phyloP scores from a whole-genome alignment of 2,797 vertebrate species.

The Hipposideros larvatus region DNA sequence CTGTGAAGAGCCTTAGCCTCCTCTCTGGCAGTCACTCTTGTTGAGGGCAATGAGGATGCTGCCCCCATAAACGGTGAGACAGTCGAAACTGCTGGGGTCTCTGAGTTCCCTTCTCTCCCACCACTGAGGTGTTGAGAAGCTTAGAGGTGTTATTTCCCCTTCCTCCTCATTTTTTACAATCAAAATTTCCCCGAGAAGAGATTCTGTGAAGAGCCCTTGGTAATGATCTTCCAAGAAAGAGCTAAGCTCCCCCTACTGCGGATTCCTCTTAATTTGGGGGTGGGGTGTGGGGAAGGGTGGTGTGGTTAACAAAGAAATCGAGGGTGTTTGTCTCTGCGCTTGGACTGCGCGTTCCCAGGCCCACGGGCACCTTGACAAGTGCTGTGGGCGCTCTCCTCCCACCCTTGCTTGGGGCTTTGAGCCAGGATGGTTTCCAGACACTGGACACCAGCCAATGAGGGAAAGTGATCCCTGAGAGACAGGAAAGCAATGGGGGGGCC shows the following conservation, averaged over 20 bases:
- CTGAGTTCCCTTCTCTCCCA: neutral
- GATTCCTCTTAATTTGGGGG: neutral
- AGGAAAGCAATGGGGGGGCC: neutral
- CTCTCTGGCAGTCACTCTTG: neutral
- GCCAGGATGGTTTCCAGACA: neutral
- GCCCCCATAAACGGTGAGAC: neutral
- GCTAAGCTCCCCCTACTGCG: too few species aligned
- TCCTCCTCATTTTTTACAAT: neutral
- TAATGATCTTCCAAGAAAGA: neutral
- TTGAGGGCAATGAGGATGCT: neutral
- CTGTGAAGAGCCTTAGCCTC: rapidly evolving
- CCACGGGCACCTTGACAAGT: neutral
- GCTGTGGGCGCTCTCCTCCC: too few species aligned
- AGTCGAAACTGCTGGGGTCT: neutral
- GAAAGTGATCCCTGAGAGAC: too few species aligned
- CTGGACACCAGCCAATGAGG: neutral
- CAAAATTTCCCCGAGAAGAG: neutral
- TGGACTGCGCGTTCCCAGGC: neutral
- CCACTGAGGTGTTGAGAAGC: too few species aligned
- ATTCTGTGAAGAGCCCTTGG: neutral
- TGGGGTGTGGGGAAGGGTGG: neutral
- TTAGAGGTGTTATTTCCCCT: neutral
- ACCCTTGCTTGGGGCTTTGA: too few species aligned
- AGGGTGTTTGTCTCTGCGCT: neutral
- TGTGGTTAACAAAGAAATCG: neutral